A percentile compares a stretch with the other conserved stretches of the same genome.
These are phyloP conservation scores for Cerceris ruficornis DNA, from an alignment of 2,888 invertebrate species.

Conservation along the genomic window DNA sequence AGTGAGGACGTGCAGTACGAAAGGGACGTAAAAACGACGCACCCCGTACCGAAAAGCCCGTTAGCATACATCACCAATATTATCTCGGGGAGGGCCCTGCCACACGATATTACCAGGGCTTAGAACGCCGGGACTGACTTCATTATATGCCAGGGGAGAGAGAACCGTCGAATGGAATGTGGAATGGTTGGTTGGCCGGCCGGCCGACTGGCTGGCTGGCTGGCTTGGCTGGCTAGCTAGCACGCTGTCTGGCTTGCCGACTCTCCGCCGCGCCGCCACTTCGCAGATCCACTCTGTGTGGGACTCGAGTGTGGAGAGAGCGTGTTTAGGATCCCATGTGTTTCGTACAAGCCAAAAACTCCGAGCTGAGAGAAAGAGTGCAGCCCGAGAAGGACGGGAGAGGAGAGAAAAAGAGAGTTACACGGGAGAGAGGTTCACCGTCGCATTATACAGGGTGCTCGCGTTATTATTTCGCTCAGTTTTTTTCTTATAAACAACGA, in stretches of 20 bases:
- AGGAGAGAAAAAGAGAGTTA: neutral
- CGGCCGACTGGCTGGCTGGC: constrained; percentile 52
- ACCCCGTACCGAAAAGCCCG: constrained; percentile 70
- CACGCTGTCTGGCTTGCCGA: constrained; percentile 3
- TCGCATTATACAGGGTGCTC: too few species aligned
- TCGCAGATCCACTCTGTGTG: constrained; percentile 16
- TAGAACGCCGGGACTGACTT: constrained; percentile 78
- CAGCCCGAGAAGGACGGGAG: neutral
- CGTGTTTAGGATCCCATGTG: constrained; percentile 45
- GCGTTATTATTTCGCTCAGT: too few species aligned
- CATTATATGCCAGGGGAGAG: constrained; percentile 72
- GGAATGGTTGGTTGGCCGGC: constrained; percentile 73
- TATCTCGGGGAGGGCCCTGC: constrained; percentile 74
- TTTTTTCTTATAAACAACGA: too few species aligned
- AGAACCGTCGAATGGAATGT: constrained; percentile 75
- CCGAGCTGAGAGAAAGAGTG: neutral
- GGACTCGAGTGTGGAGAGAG: constrained; percentile 49
- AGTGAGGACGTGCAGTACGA: constrained; percentile 49
- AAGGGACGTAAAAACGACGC: constrained; percentile 63
- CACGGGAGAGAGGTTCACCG: neutral
- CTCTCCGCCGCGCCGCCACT: too few species aligned
- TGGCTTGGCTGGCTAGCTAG: constrained; percentile 42
- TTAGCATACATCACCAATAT: constrained; percentile 80
- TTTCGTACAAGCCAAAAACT: constrained; percentile 39
- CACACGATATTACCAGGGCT: constrained; percentile 78